A percentile compares a stretch with the other conserved stretches of the same genome.
Evolutionary conservation across 2,888 invertebrate species (phyloP).

Genomic region (Herminia tarsipennalis): DNA sequence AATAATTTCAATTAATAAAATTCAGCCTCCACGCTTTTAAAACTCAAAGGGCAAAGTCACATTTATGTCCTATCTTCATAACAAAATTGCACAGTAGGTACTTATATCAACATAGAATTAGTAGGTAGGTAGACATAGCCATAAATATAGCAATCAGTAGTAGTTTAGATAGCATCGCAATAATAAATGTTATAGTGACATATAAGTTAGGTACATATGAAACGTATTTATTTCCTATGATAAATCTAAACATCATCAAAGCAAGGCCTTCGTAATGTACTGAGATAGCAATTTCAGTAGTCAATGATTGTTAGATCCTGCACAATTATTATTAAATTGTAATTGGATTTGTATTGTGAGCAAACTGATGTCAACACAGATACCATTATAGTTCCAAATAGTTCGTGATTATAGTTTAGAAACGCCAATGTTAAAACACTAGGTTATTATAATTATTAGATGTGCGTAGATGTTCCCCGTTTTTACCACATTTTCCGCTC

Average conservation of each 20-base stretch:
- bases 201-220: constrained; percentile 31
- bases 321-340: neutral
- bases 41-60: too few relatives aligned
- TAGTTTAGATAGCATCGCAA: constrained; percentile 56
- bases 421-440: too few relatives aligned
- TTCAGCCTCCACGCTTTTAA: too few relatives aligned
- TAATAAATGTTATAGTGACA: constrained; percentile 58
- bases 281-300: constrained; percentile 11
- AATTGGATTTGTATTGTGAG: neutral
- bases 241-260: constrained; percentile 28
- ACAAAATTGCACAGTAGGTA: too few relatives aligned
- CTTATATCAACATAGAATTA: too few relatives aligned
- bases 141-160: constrained; percentile 48
- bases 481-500: too few relatives aligned
- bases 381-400: neutral
- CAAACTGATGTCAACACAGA: neutral
- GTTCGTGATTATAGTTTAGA: neutral
- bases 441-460: too few relatives aligned
- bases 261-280: constrained; percentile 30
- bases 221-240: constrained; percentile 29
- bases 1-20: too few relatives aligned
- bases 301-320: constrained; percentile 12
- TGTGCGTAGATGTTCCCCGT: too few relatives aligned
- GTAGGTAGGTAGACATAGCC: constrained; percentile 31
- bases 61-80: too few relatives aligned